These are phyloP conservation scores for Eupithecia centaureata DNA, from an alignment of 2,888 invertebrate genomes.

Conservation along the genomic window DNA sequence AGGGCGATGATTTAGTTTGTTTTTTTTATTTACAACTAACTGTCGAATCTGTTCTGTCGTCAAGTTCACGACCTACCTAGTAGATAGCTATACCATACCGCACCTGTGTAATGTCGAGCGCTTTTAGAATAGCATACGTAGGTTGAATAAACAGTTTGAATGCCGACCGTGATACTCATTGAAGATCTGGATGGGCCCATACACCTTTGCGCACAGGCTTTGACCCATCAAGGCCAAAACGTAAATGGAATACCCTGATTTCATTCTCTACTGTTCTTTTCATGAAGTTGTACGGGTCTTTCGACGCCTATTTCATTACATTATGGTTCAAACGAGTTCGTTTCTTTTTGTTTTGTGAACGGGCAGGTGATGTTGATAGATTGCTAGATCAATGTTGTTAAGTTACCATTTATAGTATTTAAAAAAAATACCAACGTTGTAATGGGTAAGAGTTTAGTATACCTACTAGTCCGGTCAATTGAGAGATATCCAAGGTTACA, in stretches of 20 bases:
- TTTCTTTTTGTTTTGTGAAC: not conserved
- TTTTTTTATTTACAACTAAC: not conserved
- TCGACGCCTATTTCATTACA: conserved; percentile 18
- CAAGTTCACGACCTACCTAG: not conserved
- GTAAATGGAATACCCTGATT: conserved; percentile 31
- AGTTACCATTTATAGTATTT: too few relatives aligned
- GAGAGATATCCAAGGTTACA: too few relatives aligned
- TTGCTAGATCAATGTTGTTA: too few relatives aligned
- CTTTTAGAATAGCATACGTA: conserved; percentile 43
- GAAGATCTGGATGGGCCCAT: conserved; percentile 45
- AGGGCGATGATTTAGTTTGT: not conserved
- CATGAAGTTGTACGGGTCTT: conserved; percentile 15
- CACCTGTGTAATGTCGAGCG: conserved; percentile 22
- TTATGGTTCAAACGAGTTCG: conserved; percentile 3
- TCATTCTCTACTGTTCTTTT: conserved; percentile 12
- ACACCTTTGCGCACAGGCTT: conserved; percentile 48
- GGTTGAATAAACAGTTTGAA: conserved; percentile 64
- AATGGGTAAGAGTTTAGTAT: too few relatives aligned
- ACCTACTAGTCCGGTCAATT: too few relatives aligned
- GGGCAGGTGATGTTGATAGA: too few relatives aligned
- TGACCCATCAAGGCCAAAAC: conserved; percentile 31
- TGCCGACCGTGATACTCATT: conserved; percentile 47
- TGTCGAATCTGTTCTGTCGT: too few relatives aligned
- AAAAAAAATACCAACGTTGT: too few relatives aligned
- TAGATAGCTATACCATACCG: not conserved